Evolutionary conservation across 2,113 vertebrate species (phyloP).

Genomic region (Agelaius tricolor): DNA sequence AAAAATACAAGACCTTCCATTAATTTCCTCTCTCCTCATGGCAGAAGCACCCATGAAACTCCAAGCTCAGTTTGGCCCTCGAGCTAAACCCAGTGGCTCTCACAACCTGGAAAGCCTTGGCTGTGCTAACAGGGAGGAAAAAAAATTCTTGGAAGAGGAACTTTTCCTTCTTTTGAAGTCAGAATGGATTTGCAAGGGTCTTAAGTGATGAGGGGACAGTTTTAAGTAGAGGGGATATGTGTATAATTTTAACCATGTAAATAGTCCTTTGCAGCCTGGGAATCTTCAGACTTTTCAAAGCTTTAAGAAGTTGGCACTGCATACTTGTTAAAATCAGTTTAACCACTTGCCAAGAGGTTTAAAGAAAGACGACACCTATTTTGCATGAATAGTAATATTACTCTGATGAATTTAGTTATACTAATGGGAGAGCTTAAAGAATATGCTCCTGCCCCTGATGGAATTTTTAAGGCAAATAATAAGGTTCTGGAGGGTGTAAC

Average conservation of each 20-base stretch:
- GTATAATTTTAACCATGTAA: slow-evolving; percentile 61
- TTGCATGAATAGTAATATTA: slow-evolving; percentile 69
- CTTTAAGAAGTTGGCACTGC: slow-evolving; percentile 59
- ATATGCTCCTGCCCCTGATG: slow-evolving; percentile 30
- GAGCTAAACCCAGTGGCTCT: neutral
- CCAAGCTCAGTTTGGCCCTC: neutral
- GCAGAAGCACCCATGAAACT: neutral
- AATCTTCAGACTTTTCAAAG: slow-evolving; percentile 47
- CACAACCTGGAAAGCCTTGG: slow-evolving; percentile 20
- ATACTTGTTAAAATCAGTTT: slow-evolving; percentile 64
- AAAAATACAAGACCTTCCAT: neutral
- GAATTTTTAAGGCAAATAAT: slow-evolving; percentile 65
- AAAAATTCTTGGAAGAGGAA: slow-evolving; percentile 17
- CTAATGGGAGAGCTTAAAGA: slow-evolving; percentile 47
- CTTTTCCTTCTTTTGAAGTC: slow-evolving; percentile 62
- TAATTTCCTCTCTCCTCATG: neutral
- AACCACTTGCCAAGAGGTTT: slow-evolving; percentile 68
- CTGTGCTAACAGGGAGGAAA: neutral
- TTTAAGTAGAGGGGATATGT: slow-evolving; percentile 62
- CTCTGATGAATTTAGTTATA: slow-evolving; percentile 65
- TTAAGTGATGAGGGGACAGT: slow-evolving; percentile 61
- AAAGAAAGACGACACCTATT: slow-evolving; percentile 66
- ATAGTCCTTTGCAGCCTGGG: slow-evolving; percentile 61
- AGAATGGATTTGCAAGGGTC: slow-evolving; percentile 65
- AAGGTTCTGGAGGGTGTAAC: slow-evolving; percentile 68